Percentiles rank a stretch among this genome's conserved stretches.
These are phyloP conservation scores for Gryllus bimaculatus DNA, from an alignment of 1,140 invertebrate species.

Conservation along the genomic window DNA sequence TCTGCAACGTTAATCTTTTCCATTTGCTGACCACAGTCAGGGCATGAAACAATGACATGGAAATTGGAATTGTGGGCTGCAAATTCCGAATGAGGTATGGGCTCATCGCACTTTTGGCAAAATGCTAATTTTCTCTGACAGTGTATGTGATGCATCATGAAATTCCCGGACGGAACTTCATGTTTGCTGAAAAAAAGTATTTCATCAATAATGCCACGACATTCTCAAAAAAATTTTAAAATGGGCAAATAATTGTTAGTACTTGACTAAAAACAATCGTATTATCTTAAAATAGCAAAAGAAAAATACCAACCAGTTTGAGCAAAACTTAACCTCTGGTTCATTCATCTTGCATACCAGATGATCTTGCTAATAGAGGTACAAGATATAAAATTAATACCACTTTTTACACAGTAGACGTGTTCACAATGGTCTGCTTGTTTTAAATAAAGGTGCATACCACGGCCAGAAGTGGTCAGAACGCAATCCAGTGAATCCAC, in stretches of 20 bases:
- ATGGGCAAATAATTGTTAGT: background rate
- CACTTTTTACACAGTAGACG: background rate
- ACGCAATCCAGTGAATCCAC: background rate
- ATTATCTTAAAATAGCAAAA: background rate
- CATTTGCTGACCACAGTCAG: conserved; percentile 33
- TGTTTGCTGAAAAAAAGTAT: conserved; percentile 32
- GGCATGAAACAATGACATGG: conserved; percentile 35
- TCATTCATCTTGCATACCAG: background rate
- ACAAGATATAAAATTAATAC: background rate
- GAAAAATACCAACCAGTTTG: conserved; percentile 9
- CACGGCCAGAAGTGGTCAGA: background rate
- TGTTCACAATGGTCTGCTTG: background rate
- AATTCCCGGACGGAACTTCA: conserved; percentile 35
- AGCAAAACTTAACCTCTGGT: conserved; percentile 8
- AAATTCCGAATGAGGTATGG: conserved; percentile 33
- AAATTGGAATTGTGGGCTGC: conserved; percentile 34
- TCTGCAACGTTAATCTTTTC: conserved; percentile 34
- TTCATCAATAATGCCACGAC: background rate
- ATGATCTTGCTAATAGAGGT: background rate
- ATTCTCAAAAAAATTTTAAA: background rate
- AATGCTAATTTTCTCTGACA: conserved; percentile 38
- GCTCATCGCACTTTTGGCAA: conserved; percentile 37
- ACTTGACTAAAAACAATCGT: background rate
- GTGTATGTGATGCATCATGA: conserved; percentile 39
- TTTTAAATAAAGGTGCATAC: background rate